Evolutionary conservation across 1,140 invertebrate genomes (phyloP).

Genomic region (Druon quercuslanigerum): DNA sequence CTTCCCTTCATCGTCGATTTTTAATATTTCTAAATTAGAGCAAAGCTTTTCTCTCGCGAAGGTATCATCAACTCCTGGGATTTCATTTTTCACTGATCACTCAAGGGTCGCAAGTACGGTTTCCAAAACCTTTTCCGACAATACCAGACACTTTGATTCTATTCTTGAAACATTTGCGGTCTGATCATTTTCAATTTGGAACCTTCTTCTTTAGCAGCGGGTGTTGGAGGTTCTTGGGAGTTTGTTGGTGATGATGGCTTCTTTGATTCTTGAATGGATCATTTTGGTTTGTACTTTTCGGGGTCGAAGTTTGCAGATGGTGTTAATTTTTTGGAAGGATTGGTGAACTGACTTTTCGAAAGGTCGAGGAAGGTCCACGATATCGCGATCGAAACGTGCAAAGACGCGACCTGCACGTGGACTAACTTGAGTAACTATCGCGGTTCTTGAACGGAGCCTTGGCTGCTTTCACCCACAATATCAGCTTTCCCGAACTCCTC

Average conservation of each 20-base stretch:
- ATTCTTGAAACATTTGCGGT: too few species aligned
- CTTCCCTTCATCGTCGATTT: not conserved
- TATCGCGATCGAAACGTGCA: constrained; percentile 21
- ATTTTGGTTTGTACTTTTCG: not conserved
- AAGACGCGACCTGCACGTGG: constrained; percentile 52
- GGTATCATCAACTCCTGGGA: not conserved
- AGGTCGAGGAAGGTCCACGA: not conserved
- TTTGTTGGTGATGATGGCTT: too few species aligned
- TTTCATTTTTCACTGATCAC: constrained; percentile 4
- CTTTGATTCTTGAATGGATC: not conserved
- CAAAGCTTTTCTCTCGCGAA: not conserved
- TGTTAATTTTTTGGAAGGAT: not conserved
- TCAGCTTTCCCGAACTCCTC: constrained; percentile 67
- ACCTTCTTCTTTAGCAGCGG: too few species aligned
- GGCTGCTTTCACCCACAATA: constrained; percentile 65
- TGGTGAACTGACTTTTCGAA: too few species aligned
- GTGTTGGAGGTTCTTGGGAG: too few species aligned
- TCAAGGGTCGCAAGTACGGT: not conserved
- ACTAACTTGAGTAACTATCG: constrained; percentile 55
- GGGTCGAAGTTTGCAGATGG: not conserved
- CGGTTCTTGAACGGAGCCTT: constrained; percentile 55
- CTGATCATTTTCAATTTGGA: too few species aligned
- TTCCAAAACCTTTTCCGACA: not conserved
- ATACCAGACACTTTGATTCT: too few species aligned
- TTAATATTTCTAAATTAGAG: not conserved